Evolutionary conservation across 23 tunicate species (phyloP).

Genomic region (Aplidium turbinatum): DNA sequence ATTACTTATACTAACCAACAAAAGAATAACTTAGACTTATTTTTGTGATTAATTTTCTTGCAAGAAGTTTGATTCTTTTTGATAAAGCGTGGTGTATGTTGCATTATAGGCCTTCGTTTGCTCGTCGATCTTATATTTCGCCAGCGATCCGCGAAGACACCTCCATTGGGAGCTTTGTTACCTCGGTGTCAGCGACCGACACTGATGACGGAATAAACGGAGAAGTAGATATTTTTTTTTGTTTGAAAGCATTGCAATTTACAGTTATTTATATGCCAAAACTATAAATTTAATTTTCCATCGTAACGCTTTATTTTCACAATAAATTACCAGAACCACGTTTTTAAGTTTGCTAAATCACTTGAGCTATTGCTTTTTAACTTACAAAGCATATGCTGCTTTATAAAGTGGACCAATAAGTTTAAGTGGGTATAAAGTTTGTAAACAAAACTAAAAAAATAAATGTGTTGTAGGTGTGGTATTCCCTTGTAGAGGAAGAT

Average conservation of each 20-base stretch:
- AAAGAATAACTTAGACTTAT: no score
- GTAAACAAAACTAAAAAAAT: no score
- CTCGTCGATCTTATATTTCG: constrained; percentile 21
- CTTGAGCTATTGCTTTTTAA: no score
- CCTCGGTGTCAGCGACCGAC: constrained; percentile 50
- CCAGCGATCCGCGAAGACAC: constrained; percentile 41
- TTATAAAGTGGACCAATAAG: no score
- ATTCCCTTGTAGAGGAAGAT: constrained; percentile 18
- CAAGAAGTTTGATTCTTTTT: neutral
- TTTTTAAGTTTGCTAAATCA: no score
- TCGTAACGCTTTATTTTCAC: no score
- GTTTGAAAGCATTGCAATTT: neutral
- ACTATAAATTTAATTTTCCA: neutral
- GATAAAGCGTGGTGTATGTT: neutral
- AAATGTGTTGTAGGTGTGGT: constrained; percentile 3
- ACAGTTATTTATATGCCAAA: neutral
- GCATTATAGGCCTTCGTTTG: constrained; percentile 51
- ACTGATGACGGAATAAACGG: constrained; percentile 67
- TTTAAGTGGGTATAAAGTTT: no score
- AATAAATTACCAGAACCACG: no score
- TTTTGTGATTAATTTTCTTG: neutral
- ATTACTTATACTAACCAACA: no score
- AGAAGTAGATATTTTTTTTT: constrained; percentile 33
- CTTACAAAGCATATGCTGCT: no score
- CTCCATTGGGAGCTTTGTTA: constrained; percentile 17